Base-by-base conservation (phyloP, 2,888 invertebrate species). In the Nebria brevicollis region DNA sequence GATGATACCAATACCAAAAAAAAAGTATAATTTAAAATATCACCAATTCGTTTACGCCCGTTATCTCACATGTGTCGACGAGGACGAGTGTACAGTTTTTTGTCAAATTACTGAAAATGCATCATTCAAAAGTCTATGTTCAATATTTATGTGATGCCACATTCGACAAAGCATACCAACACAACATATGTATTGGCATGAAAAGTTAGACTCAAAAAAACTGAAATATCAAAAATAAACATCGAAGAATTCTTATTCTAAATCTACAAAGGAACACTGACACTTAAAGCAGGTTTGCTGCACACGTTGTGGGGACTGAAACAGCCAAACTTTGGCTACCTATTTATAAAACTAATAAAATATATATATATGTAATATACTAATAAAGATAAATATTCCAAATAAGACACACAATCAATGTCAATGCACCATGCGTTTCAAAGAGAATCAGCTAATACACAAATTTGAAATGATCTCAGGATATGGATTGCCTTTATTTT, bases 391-490 rank as follows among this genome's bases (percentile, higher is more conserved):
- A 82, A 20, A 79, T 75, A 76, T 77, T 79, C 74, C 77, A 76
- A 83, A 83, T 86, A 79, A 79, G 86, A 86, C 87, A 88, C 87
- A 88, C 87, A 87, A 85, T 88, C 87, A 88, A 87, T 88, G 87
- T 89, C 87, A 88, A 88, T 89, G 88, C 89, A 89, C 87, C 89
- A 89, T 89, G 89, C 89, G 86, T 87, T 87, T 75, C 74, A 79
- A 68, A 79, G 66, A 79, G 77, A 79, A 64, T 75, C 66, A 79
- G 68, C 79, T 79, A 79, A 79, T 34, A 79, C 74, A 75, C 75
- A 79, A 74, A 79, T 79, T 26, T 75, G 79, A 79, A 75, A 79
- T 79, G 79, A 79, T 79, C 79, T 79, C 79, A 79, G 75, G 83
- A 74, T 76, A 81, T 75, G 75, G 74, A 74, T 75, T 77, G 82